Evolutionary conservation across 2,797 vertebrate species (phyloP).

Genomic region (Xyrichtys novacula): DNA sequence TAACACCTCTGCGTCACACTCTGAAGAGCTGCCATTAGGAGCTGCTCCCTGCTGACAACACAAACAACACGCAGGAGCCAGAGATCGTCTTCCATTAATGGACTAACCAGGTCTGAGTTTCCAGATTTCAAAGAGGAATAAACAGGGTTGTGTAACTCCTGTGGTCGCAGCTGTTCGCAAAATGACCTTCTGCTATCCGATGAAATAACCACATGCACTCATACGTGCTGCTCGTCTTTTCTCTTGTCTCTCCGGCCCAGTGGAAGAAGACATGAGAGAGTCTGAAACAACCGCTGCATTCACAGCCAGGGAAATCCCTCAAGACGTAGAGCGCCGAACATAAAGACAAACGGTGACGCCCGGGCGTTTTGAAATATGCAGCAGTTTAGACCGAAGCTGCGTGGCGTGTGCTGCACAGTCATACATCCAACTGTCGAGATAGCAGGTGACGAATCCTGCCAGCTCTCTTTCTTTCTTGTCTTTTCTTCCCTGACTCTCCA

Average conservation of each 20-base stretch:
- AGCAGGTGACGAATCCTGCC: constrained; percentile 52
- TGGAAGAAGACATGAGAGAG: constrained; percentile 32
- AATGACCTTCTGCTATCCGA: constrained; percentile 55
- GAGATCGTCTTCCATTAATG: constrained; percentile 1
- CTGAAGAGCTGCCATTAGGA: neutral
- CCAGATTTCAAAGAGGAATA: constrained; percentile 9
- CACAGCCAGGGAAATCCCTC: constrained; percentile 59
- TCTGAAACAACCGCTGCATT: constrained; percentile 42
- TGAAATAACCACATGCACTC: constrained; percentile 47
- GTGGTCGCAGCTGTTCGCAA: constrained; percentile 40
- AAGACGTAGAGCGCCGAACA: constrained; percentile 33
- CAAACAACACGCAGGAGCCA: neutral
- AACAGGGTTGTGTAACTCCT: constrained; percentile 3
- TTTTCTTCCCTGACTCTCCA: constrained; percentile 20
- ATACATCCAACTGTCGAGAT: constrained; percentile 53
- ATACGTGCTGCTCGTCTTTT: constrained; percentile 28
- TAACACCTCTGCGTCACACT: neutral
- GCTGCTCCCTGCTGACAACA: constrained; percentile 6
- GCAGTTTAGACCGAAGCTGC: constrained; percentile 37
- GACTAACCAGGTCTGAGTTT: constrained; percentile 3
- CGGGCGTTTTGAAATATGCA: constrained; percentile 54
- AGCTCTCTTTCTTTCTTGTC: constrained; percentile 26
- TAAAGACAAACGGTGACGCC: constrained; percentile 44
- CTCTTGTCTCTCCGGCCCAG: constrained; percentile 22
- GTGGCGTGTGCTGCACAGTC: constrained; percentile 30